These are phyloP conservation scores for Poeciliopsis turrubarensis DNA, from an alignment of 2,113 vertebrate genomes.

Conservation along the genomic window DNA sequence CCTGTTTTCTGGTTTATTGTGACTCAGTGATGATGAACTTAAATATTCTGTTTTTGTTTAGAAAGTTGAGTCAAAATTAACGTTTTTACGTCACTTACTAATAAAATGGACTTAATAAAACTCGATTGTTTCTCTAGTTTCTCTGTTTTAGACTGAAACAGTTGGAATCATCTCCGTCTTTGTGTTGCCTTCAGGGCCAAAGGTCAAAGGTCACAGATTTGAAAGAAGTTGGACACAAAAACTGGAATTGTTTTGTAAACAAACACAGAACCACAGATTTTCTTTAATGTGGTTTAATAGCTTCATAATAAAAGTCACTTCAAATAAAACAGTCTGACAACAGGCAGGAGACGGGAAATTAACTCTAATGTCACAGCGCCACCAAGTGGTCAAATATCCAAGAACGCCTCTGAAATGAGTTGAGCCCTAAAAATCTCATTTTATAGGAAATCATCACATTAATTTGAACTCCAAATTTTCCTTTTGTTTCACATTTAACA, in stretches of 20 bases:
- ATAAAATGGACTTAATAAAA: no score
- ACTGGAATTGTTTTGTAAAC: neutral
- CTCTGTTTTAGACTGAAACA: no score
- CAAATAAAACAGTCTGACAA: neutral
- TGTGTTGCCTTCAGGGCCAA: neutral
- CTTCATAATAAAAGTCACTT: constrained; percentile 17
- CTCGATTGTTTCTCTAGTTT: no score
- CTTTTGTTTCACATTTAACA: neutral
- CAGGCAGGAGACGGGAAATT: constrained; percentile 11
- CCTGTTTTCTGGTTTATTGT: no score
- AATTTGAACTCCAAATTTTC: neutral
- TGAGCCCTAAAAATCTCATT: neutral
- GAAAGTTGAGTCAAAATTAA: no score
- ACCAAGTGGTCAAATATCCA: neutral
- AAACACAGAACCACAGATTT: neutral
- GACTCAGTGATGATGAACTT: no score
- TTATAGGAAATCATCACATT: neutral
- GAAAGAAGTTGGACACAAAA: neutral
- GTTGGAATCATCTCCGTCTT: neutral
- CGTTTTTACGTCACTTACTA: no score
- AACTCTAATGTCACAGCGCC: constrained; percentile 11
- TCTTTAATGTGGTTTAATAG: constrained; percentile 25
- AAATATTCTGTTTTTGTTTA: no score
- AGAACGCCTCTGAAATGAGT: neutral
- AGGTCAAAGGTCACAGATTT: neutral